A percentile compares a stretch with the other conserved stretches of the same genome.
phyloP scores from a whole-genome alignment of 37 sponge, comb jelly and placozoan genomes.

The Oopsacas minuta region DNA sequence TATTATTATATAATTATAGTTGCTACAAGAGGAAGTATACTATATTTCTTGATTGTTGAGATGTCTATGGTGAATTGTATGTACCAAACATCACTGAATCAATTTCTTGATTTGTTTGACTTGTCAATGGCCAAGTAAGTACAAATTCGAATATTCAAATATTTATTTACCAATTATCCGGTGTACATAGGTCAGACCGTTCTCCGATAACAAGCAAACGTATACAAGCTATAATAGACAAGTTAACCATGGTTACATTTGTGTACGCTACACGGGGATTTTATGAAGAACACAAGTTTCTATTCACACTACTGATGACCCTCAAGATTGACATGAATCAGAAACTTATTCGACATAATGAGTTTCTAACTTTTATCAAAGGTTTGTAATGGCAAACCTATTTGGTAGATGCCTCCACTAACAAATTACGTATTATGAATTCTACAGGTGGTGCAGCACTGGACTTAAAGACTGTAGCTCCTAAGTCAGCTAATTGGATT shows the following conservation, averaged over 20 bases:
- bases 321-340: slow-evolving; percentile 78
- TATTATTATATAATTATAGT: slow-evolving; percentile 28
- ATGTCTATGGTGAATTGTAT: slow-evolving; percentile 97
- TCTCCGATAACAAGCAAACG: slow-evolving; percentile 79
- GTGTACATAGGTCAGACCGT: slow-evolving; percentile 50
- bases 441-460: slow-evolving; percentile 84
- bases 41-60: slow-evolving; percentile 98
- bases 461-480: slow-evolving; percentile 77
- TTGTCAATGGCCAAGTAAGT: slow-evolving; percentile 70
- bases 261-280: slow-evolving; percentile 77
- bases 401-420: not conserved
- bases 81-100: slow-evolving; percentile 93
- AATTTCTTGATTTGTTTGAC: slow-evolving; percentile 93
- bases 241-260: slow-evolving; percentile 82
- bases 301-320: slow-evolving; percentile 90
- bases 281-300: slow-evolving; percentile 95
- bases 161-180: not conserved
- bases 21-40: slow-evolving; percentile 83
- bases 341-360: slow-evolving; percentile 63
- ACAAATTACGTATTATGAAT: not conserved
- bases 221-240: slow-evolving; percentile 78
- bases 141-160: not conserved
- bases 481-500: slow-evolving; percentile 90
- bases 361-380: slow-evolving; percentile 84
- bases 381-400: slow-evolving; percentile 22